Percentiles rank a stretch among this genome's conserved stretches.
Conservation (phyloP, 2,797 vertebrate genomes). For the Oceanodroma leucorhoa region DNA sequence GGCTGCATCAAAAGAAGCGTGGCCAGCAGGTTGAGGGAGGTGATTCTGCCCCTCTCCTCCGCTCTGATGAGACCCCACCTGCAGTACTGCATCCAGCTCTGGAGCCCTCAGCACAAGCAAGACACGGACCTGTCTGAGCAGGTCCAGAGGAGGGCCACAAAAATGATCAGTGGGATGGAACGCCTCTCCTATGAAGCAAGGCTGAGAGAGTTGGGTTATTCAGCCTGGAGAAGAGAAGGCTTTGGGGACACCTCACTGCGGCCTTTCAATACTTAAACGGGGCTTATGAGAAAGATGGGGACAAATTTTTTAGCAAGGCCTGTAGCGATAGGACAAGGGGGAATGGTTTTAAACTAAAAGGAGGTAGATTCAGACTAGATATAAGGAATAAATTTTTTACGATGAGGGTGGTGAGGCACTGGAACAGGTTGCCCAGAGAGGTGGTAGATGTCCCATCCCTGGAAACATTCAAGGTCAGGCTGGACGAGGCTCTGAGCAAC, state of each 20-base stretch:
- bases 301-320: neutral
- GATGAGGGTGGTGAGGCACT: neutral
- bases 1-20: no score
- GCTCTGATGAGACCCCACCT: neutral
- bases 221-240: neutral
- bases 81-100: no score
- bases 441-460: no score
- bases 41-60: no score
- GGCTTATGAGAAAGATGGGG: neutral
- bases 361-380: neutral
- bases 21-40: no score
- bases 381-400: neutral
- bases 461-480: neutral
- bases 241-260: rapidly evolving
- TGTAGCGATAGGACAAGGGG: rapidly evolving
- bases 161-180: neutral
- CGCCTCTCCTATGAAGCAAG: neutral
- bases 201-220: neutral
- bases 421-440: neutral
- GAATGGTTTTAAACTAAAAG: neutral
- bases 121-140: rapidly evolving
- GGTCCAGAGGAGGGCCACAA: neutral
- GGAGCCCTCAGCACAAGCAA: neutral
- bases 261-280: neutral
- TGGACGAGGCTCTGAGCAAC: neutral